Evolutionary conservation across 2,797 vertebrate species (phyloP), one percentile per base, ranked within the genome.

Genomic region (Cyclura pinguis): DNA sequence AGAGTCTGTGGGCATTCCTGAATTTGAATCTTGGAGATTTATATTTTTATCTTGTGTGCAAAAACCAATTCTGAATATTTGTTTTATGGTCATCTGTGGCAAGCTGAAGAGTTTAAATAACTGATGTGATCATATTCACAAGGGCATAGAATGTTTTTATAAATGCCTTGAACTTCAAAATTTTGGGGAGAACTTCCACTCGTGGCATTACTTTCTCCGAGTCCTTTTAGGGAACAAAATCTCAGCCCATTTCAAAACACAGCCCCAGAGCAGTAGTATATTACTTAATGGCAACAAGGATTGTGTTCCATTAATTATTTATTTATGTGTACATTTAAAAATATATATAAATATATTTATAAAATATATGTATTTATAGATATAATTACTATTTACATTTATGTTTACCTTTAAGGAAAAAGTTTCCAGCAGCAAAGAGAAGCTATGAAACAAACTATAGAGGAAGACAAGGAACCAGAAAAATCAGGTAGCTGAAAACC

Each of bases 351-450:
- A 47, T 47, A 47, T 47, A 47, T 47, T 47, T 47, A 47, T 47
- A 47, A 47, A 47, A 47, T 47, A 47, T 47, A 47, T 47, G 42
- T 47, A 47, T 47, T 47, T 47, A 47, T 47, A 47, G 42, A 47
- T 47, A 47, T 47, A 47, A 80, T 47, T 88, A 10, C 80, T 92
- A 91, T 93, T 57, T 80, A 47, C 7, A 89, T 69, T 88, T 92
- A 1, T 86, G 9, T 91, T 88, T 94, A 38, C 57, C 62, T 7
- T 89, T 92, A 94, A 99, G 99, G 99, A 84, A 99, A 99, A 97
- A 98, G 97, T 93, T 99, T 99, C 96, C 99, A 99, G 96, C 99
- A 99, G 81, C 99, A 99, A 96, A 98, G 99, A 95, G 99, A 99
- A 97, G 98, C 98, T 93, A 98, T 99, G 98, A 99, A 99, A 95